Base-by-base conservation (phyloP, 2,888 invertebrate genomes). In the Athalia circularis region DNA sequence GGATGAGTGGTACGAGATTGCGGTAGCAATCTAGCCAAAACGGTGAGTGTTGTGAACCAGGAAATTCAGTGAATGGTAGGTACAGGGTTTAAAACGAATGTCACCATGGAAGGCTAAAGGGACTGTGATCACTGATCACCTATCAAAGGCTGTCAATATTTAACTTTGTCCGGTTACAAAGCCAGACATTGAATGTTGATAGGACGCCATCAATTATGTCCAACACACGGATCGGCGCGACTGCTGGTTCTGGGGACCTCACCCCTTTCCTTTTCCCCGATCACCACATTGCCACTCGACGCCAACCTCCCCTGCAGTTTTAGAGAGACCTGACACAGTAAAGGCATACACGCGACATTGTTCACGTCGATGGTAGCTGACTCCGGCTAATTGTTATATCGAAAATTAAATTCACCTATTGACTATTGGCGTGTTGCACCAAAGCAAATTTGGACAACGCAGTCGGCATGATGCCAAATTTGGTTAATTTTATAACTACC, bases 161-260 rank as follows among this genome's bases (percentile, higher is more conserved):
- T 87, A 86, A 83, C 84, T 82, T 77, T 78, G 84, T 83, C 83
- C 80, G 83, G 84, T 85, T 83, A 84, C 86, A 83, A 83, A 84
- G 83, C 81, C 81, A 84, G 83, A 81, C 81, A 79, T 78, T 81
- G 81, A 83, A 84, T 85, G 84, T 86, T 85, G 85, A 85, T 85
- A 83, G 85, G 85, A 83, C 82, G 82, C 87, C 87, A 87, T 88
- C 87, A 88, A 87, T 88, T 87, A 88, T 87, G 85, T 83, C 86
- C 86, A 85, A 86, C 84, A 85, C 86, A 82, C 84, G 6, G 62
- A 64, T 29, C 80, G 7, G 15, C 43, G 52, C 67, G 9, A 13
- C 61, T 43, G 50, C 65, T 47, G 48, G 15, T 8, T 52, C 47
- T 3, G 11, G 9, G 52, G 61, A 61, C 50, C 59, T n/a, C 67